Conservation (phyloP, 2,797 vertebrate species). For the Rachycentron canadum region DNA sequence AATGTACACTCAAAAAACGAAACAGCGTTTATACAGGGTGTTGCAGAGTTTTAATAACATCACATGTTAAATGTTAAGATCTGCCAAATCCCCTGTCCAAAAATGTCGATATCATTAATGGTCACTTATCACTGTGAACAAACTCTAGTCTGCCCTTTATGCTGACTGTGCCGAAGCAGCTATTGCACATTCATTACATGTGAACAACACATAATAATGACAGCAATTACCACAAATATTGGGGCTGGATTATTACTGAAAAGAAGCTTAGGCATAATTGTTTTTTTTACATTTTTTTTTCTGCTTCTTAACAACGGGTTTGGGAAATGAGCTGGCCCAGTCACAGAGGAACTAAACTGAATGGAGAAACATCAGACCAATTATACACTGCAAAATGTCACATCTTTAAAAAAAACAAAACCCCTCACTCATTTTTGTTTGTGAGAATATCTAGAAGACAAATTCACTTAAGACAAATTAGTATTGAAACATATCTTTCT, state of each 20-base stretch:
- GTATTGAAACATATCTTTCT: neutral
- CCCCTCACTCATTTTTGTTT: neutral
- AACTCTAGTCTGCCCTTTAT: constrained; percentile 3
- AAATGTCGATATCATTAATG: neutral
- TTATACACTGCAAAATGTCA: constrained; percentile 5
- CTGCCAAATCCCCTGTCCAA: neutral
- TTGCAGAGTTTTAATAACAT: neutral
- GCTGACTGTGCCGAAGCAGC: constrained; percentile 14
- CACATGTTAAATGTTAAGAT: constrained; percentile 30
- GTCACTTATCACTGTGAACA: constrained; percentile 16
- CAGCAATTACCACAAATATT: constrained; percentile 54
- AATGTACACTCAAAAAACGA: constrained; percentile 24
- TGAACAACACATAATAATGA: constrained; percentile 46
- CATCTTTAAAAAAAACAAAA: neutral
- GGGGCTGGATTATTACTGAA: constrained; percentile 48
- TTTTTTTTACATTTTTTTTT: neutral
- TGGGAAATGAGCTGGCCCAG: constrained; percentile 36
- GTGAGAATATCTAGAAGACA: neutral
- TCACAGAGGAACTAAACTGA: constrained; percentile 19
- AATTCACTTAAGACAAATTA: neutral
- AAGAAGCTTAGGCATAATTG: constrained; percentile 47
- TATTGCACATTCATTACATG: constrained; percentile 40
- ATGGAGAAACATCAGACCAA: constrained; percentile 28
- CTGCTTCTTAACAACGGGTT: constrained; percentile 47
- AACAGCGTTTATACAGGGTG: neutral